These are phyloP conservation scores for Ceratotherium simum DNA, from an alignment of 2,113 vertebrate species.

Conservation along the genomic window DNA sequence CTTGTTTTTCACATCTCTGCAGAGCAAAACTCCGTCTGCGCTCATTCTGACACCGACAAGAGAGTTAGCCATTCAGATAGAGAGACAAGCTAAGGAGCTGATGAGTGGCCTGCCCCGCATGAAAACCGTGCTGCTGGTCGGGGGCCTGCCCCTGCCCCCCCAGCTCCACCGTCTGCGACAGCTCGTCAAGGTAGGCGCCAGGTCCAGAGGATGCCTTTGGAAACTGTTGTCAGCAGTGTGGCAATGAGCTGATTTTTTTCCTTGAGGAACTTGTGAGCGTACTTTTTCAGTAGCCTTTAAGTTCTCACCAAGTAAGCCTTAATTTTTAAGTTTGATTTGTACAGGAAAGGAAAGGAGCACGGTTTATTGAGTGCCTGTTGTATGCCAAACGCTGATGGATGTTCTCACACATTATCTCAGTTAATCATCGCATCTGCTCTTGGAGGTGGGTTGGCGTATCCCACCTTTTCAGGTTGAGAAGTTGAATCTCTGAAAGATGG, in stretches of 20 bases:
- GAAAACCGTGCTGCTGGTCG: slow-evolving; percentile 95
- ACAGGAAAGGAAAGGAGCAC: background rate
- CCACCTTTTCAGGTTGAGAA: background rate
- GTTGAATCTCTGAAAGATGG: background rate
- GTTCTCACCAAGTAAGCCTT: background rate
- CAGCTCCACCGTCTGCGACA: slow-evolving; percentile 95
- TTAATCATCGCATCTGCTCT: background rate
- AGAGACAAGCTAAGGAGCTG: slow-evolving; percentile 95
- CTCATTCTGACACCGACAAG: slow-evolving; percentile 96
- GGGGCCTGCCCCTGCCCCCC: slow-evolving; percentile 95
- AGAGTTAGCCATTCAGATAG: slow-evolving; percentile 97
- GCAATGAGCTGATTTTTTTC: background rate
- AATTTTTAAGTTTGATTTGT: background rate
- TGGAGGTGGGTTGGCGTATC: background rate
- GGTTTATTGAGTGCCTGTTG: background rate
- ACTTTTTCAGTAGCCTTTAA: background rate
- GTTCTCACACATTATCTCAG: background rate
- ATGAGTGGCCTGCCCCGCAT: slow-evolving; percentile 93
- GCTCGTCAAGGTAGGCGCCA: slow-evolving; percentile 91
- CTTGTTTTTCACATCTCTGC: background rate
- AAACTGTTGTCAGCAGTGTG: background rate
- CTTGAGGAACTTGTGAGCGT: background rate
- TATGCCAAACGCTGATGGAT: no score
- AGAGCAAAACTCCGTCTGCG: slow-evolving; percentile 87
- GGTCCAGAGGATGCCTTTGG: fast-evolving